Base-by-base conservation (phyloP, 1,140 invertebrate genomes). In the Drosophila ogumai region DNA sequence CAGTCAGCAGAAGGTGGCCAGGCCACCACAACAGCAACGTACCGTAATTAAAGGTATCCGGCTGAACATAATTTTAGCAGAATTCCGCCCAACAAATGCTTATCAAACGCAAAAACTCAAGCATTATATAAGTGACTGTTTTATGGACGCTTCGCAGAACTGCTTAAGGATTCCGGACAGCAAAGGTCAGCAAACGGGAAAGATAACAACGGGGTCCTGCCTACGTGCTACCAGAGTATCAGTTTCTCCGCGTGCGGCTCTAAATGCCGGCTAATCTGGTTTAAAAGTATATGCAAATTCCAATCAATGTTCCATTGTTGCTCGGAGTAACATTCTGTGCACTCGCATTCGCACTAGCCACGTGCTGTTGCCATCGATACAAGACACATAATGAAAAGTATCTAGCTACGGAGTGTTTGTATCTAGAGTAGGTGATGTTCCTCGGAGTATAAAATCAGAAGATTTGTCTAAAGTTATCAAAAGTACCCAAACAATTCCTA, bases 41-140 rank as follows among this genome's bases (percentile, higher is more conserved):
- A 38, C 59, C 58, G 64, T 78, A 78, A 78, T 78, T 78, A 78
- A 78, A 78, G 50, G 50, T 77, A 68, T 75, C 49, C 56, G 32
- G n/a, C 49, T 36, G 32, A 31, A 38, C 47, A 68, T 58, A 56
- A 78, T 71, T 78, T 78, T 10, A 12, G 7, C 68, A 25, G 31
- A 19, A 57, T 58, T 71, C 40, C 25, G 41, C 22, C 32, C 7
- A 49, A 22, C 19, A 41, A 77, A 47, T 36, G 65, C 73, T 77
- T 68, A 77, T 77, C 74, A 77, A 58, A 77, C 10, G 55, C 36
- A 52, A 25, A 50, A 56, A 22, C 73, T 60, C 36, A n/a, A 61
- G 50, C 47, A 63, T 71, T 78, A 78, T 61, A 63, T 46, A 78
- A 78, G 75, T 71, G 52, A 40, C 43, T 78, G 54, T 71, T 78